phyloP scores from a whole-genome alignment of 1,140 invertebrate genomes.

The Ceratosolen solmsi region DNA sequence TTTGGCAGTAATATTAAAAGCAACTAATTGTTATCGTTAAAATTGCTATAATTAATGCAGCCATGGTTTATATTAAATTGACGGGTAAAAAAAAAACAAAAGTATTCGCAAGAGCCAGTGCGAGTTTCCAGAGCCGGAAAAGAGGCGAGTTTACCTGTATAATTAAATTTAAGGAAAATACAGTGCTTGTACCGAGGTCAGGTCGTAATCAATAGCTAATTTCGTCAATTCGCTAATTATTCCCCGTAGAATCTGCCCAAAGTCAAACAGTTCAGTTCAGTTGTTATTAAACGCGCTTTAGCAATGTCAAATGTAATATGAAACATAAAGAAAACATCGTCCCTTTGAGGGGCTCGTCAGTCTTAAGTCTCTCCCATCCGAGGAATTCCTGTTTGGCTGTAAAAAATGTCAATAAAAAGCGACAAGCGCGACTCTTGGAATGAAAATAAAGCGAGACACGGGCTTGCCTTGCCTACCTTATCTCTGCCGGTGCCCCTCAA shows the following conservation, averaged over 20 bases:
- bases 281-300: not conserved
- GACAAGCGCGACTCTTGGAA: not conserved
- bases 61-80: too few relatives aligned
- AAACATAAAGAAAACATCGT: not conserved
- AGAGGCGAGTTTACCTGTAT: too few relatives aligned
- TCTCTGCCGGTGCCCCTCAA: not conserved
- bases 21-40: too few relatives aligned
- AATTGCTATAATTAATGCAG: too few relatives aligned
- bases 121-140: too few relatives aligned
- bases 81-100: too few relatives aligned
- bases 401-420: constrained; percentile 29
- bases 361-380: not conserved
- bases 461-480: not conserved
- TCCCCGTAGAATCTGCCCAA: not conserved
- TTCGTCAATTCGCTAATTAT: not conserved
- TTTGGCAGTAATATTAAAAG: too few relatives aligned
- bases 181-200: too few relatives aligned
- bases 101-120: too few relatives aligned
- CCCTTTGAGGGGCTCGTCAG: not conserved
- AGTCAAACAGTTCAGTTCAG: not conserved
- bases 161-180: too few relatives aligned
- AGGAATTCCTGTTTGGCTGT: not conserved
- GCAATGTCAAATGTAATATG: not conserved
- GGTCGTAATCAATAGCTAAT: too few relatives aligned
- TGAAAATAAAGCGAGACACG: constrained; percentile 6